A percentile compares a stretch with the other conserved stretches of the same genome.
Evolutionary conservation across 2,797 vertebrate genomes (phyloP).

Genomic region (Pantherophis alleghaniensis): DNA sequence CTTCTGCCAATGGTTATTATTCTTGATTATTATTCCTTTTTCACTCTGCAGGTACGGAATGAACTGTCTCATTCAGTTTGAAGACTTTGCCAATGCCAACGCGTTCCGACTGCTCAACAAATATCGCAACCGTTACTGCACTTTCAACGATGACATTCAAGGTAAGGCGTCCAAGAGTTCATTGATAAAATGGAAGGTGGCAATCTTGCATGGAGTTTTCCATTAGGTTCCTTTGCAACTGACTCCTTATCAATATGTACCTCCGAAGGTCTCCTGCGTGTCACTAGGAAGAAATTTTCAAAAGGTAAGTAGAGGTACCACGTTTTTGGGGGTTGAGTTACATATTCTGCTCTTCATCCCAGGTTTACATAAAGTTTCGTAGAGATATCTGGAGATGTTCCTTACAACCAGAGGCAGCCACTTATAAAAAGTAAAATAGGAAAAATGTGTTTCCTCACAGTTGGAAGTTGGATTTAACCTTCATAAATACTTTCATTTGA

Average conservation of each 20-base stretch:
- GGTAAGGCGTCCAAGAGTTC: conserved; percentile 69
- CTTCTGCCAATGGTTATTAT: neutral
- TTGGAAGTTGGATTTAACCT: neutral
- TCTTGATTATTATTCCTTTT: conserved; percentile 5
- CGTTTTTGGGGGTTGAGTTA: neutral
- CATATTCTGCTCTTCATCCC: neutral
- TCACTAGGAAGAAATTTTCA: neutral
- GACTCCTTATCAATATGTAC: neutral
- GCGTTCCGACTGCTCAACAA: conserved; percentile 96
- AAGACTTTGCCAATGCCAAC: conserved; percentile 96
- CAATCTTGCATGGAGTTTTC: neutral
- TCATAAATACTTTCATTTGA: neutral
- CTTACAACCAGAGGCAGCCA: neutral
- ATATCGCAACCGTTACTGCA: conserved; percentile 90
- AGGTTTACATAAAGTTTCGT: neutral
- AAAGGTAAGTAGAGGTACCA: neutral
- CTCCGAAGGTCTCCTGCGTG: neutral
- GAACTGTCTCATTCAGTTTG: conserved; percentile 96
- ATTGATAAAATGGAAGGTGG: neutral
- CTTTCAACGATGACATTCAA: conserved; percentile 98
- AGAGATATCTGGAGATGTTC: neutral
- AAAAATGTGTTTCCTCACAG: neutral
- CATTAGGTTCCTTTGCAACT: neutral
- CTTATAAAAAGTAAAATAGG: neutral
- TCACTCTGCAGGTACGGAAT: conserved; percentile 85